Evolutionary conservation across 2,113 vertebrate genomes (phyloP).

Genomic region (Gavialis gangeticus): DNA sequence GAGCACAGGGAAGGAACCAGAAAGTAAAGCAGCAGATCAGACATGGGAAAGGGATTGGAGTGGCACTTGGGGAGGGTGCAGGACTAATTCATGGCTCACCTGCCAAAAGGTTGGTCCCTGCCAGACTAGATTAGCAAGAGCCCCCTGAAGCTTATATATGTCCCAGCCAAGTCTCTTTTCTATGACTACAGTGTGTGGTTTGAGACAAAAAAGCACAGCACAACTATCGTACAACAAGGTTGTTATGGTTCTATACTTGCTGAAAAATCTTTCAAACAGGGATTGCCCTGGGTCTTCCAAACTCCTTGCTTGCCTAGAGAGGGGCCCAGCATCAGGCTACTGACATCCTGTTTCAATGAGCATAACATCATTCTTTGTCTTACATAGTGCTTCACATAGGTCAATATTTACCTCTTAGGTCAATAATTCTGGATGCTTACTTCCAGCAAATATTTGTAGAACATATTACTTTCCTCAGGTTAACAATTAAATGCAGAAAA

Average conservation of each 20-base stretch:
- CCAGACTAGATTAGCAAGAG: neutral
- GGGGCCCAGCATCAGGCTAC: neutral
- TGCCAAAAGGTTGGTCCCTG: too few relatives aligned
- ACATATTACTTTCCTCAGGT: neutral
- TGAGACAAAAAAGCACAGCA: neutral
- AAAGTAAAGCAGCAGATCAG: too few relatives aligned
- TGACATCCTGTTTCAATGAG: constrained; percentile 20
- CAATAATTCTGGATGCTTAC: constrained; percentile 17
- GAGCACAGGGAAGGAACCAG: too few relatives aligned
- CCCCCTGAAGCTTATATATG: neutral
- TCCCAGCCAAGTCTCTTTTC: neutral
- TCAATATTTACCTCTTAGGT: constrained; percentile 21
- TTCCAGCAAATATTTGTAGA: constrained; percentile 3
- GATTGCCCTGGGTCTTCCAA: constrained; percentile 8
- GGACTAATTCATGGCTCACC: too few relatives aligned
- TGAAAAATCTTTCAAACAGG: neutral
- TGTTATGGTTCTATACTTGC: neutral
- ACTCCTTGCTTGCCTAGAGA: constrained; percentile 19
- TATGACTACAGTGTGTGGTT: neutral
- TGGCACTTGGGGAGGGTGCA: too few relatives aligned
- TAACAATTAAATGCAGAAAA: constrained; percentile 39
- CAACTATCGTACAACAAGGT: neutral
- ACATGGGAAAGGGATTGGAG: too few relatives aligned
- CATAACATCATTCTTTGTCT: neutral
- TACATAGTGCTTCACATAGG: neutral